phyloP scores from a whole-genome alignment of 2,888 invertebrate species.

The Hemaris fuciformis region DNA sequence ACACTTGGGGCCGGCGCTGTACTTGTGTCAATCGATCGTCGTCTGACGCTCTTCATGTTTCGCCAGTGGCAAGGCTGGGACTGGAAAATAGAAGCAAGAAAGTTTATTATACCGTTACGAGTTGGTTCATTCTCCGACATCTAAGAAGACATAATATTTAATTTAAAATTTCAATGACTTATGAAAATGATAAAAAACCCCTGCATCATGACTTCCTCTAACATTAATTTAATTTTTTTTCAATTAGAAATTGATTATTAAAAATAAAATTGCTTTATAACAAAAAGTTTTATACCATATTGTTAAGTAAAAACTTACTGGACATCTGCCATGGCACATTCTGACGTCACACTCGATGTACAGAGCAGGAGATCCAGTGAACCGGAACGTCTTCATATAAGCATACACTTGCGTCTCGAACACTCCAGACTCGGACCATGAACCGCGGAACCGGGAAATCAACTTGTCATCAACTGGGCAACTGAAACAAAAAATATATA shows the following conservation, averaged over 20 bases:
- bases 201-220: no score
- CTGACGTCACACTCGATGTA: conserved; percentile 97
- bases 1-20: conserved; percentile 61
- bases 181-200: no score
- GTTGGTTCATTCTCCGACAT: neutral
- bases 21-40: conserved; percentile 84
- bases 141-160: no score
- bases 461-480: conserved; percentile 96
- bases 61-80: conserved; percentile 97
- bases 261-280: neutral
- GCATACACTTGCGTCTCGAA: conserved; percentile 97
- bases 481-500: conserved; percentile 70
- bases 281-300: neutral
- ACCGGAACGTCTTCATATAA: conserved; percentile 96
- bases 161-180: no score
- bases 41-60: conserved; percentile 90
- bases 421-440: conserved; percentile 94
- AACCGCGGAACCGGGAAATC: conserved; percentile 94
- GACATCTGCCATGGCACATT: conserved; percentile 97
- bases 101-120: neutral
- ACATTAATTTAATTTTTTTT: neutral
- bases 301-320: conserved; percentile 82
- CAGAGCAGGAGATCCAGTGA: conserved; percentile 95
- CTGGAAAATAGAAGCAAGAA: conserved; percentile 72
- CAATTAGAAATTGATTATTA: neutral